Base-by-base conservation (phyloP, 2,888 invertebrate species). In the Phortica magna region DNA sequence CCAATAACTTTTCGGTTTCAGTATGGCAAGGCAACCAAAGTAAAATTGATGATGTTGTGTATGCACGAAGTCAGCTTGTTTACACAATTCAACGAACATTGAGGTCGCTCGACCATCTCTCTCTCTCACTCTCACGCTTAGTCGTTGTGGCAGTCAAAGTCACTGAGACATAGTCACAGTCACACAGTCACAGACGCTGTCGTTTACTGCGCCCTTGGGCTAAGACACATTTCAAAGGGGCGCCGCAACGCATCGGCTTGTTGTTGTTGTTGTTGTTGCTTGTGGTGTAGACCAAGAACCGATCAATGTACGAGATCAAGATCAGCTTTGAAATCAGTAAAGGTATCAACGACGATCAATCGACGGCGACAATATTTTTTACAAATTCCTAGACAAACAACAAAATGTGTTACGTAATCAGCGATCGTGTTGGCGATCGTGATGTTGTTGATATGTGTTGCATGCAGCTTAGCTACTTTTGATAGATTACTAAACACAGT, bases 61-160 rank as follows among this genome's bases (percentile, higher is more conserved):
- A 89, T 87, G 87, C 87, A 88, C 87, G 89, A 89, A 87, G 89
- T 89, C 90, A 90, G 89, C 90, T 89, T 90, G 90, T 90, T 90
- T 90, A 90, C 90, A 89, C 90, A 90, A 90, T 89, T 90, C 91
- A 90, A 83, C 90, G 90, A 89, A 89, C 91, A 90, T 89, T 82
- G 89, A 87, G 89, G 89, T 87, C 87, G 89, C 19, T 68, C 31
- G 31, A 31, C 2, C 31, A 2, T 31, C 31, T 31, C 31, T 31
- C 31, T 31, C 31, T 31, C 31, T 31, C 31, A n/a, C n/a, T n/a
- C n/a, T n/a, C n/a, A n/a, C n/a, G n/a, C n/a, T n/a, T n/a, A n/a
- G n/a, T n/a, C n/a, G n/a, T n/a, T 31, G 1, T 31, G 31, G 31
- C 31, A 31, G 31, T 31, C 31, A 31, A 31, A 41, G 19, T 39